Base-by-base conservation (phyloP, 2,888 invertebrate genomes). In the Sepioteuthis lessoniana region DNA sequence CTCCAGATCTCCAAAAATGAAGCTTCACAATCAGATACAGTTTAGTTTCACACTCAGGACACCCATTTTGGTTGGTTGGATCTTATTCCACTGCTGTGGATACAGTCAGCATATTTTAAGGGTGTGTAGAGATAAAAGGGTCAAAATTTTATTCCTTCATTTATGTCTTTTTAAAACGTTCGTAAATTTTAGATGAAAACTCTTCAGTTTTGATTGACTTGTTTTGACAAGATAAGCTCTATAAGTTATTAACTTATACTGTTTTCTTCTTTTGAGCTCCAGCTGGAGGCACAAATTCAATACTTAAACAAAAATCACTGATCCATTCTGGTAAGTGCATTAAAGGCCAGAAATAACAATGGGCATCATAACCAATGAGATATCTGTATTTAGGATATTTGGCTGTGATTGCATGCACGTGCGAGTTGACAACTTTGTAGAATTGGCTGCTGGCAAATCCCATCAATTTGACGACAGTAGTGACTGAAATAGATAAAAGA, bases 361-460 rank as follows among this genome's bases (percentile, higher is more conserved):
- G 95, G 90, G 95, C 96, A 94, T 96, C 96, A 94, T 94, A 94
- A 1, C 96, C 96, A 1, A 96, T 95, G 8, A 95, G 95, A 94
- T 95, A 96, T 94, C 96, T 95, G 2, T 94, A 94, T 93, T 95
- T 95, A 4, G 96, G 96, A 94, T 94, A 96, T 55, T 93, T 94
- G 25, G 96, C 95, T 2, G 96, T 95, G 31, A 96, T 94, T 8
- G 96, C 96, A 94, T 96, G 96, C 19, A 94, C 95, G 94, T 96
- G 96, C 10, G 95, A 95, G 60, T 96, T 95, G 38, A 96, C 95
- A 5, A 96, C 96, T 94, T 95, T 95, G 47, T 95, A 13, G 16
- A 76, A 76, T 35, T 76, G n/a, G n/a, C 25, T 76, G 76, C 92
- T 42, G 95, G 93, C 95, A 50, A 95, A 93, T 90, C 95, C 95